Evolutionary conservation across 2,113 vertebrate genomes (phyloP).

Genomic region (Lepisosteus osseus): DNA sequence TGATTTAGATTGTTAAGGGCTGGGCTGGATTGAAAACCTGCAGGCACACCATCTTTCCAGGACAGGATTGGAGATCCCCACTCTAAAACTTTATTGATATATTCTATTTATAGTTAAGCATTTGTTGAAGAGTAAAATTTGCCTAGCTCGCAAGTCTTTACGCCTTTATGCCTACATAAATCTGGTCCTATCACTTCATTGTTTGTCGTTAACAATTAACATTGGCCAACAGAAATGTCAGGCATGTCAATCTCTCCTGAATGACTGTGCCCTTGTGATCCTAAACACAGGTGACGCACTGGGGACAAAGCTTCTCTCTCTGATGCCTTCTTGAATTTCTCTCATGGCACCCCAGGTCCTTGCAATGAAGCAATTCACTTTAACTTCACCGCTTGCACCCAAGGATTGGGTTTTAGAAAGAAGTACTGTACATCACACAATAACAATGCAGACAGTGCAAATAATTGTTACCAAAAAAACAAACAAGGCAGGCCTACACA

Average conservation of each 20-base stretch:
- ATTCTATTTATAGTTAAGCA: no score
- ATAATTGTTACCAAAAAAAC: neutral
- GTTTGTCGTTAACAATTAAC: neutral
- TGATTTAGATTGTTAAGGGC: no score
- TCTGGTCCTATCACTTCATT: neutral
- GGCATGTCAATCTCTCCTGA: slow-evolving; percentile 1
- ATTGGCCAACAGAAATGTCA: neutral
- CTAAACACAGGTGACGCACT: neutral
- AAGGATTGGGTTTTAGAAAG: neutral
- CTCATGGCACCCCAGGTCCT: neutral
- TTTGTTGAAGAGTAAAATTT: neutral
- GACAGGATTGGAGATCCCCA: no score
- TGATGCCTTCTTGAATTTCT: neutral
- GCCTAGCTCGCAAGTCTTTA: neutral
- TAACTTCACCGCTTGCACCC: neutral
- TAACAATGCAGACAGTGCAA: neutral
- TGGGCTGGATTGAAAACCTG: no score
- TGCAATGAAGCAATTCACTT: neutral
- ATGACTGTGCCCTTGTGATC: slow-evolving; percentile 1
- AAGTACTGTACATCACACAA: neutral
- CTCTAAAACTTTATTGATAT: no score
- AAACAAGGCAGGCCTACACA: neutral
- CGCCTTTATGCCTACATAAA: neutral
- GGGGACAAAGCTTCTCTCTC: neutral
- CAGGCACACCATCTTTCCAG: no score